These are phyloP conservation scores for Ormyrus labotus DNA, from an alignment of 2,888 invertebrate species.

Conservation along the genomic window DNA sequence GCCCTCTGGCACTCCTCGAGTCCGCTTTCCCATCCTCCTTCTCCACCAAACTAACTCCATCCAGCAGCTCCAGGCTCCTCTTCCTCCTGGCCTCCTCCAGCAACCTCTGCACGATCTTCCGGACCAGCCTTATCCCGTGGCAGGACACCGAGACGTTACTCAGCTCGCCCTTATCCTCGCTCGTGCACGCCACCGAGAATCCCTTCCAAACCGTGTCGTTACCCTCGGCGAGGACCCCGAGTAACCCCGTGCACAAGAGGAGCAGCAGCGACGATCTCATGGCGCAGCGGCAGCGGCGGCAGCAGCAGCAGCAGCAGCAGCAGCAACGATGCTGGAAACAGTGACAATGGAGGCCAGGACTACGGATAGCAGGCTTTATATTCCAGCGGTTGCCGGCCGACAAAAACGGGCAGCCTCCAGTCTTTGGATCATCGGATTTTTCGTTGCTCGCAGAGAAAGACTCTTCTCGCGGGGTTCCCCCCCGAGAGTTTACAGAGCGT, in stretches of 20 bases:
- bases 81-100: slow-evolving; percentile 77
- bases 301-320: slow-evolving; percentile 36
- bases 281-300: slow-evolving; percentile 45
- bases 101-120: slow-evolving; percentile 78
- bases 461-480: neutral
- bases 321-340: slow-evolving; percentile 26
- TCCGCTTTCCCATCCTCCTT: slow-evolving; percentile 75
- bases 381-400: slow-evolving; percentile 12
- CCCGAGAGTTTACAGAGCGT: slow-evolving; percentile 69
- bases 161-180: slow-evolving; percentile 53
- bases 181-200: slow-evolving; percentile 63
- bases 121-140: slow-evolving; percentile 77
- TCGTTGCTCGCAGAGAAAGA: slow-evolving; percentile 52
- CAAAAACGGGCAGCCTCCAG: slow-evolving; percentile 22
- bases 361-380: slow-evolving; percentile 32
- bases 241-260: neutral
- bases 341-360: slow-evolving; percentile 38
- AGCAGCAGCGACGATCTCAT: slow-evolving; percentile 42
- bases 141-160: slow-evolving; percentile 73
- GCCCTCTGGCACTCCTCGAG: slow-evolving; percentile 76
- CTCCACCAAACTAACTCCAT: slow-evolving; percentile 82
- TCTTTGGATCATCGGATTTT: slow-evolving; percentile 59
- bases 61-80: slow-evolving; percentile 79
- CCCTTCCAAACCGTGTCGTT: slow-evolving; percentile 61
- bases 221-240: slow-evolving; percentile 53